Evolutionary conservation across 2,888 invertebrate species (phyloP), one percentile per base, ranked within the genome.

Genomic region (Acleris cristana): DNA sequence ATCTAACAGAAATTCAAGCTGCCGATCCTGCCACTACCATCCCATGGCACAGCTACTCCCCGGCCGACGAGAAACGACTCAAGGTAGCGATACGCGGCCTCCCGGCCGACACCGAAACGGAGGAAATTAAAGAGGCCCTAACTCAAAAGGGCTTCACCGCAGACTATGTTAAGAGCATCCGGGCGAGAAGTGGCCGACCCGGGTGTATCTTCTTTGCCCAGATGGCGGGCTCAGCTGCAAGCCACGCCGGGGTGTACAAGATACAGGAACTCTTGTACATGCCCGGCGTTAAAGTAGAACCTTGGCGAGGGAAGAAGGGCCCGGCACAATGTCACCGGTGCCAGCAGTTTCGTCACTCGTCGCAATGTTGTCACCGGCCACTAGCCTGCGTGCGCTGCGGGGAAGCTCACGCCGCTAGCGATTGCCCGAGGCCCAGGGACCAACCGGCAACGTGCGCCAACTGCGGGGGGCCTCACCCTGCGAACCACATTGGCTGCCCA

Each of bases 51-150:
- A 69, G 69, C 5, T 75, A 72, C 60, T 58, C 72, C 8, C 70
- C 70, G 3, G 59, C 67, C 0, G 53, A 57, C 1, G 74, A 74
- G 14, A 59, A 26, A 14, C 60, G 57, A 4, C 16, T 61, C 0
- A 74, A 74, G 34, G 72, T 72, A 0, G 68, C 66, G n/a, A n/a
- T 74, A 2, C 21, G 59, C 3, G 70, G 70, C 1, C 72, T 75
- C 0, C 76, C 74, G 0, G 66, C 26, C 0, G 72, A 73, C 45
- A 74, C 76, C 68, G 0, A 49, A 44, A 1, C 69, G 60, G 0
- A 67, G 21, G 2, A 21, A 21, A 21, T 21, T 2, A 21, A 2
- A 21, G 21, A 21, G 2, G 21, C 21, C 21, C 21, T 21, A 21
- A 1, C 2, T 2, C 21, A 72, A 0, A 16, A 30, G 7, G 34